Conservation (phyloP, 2,113 vertebrate genomes). For the Eurystomus gularis region DNA sequence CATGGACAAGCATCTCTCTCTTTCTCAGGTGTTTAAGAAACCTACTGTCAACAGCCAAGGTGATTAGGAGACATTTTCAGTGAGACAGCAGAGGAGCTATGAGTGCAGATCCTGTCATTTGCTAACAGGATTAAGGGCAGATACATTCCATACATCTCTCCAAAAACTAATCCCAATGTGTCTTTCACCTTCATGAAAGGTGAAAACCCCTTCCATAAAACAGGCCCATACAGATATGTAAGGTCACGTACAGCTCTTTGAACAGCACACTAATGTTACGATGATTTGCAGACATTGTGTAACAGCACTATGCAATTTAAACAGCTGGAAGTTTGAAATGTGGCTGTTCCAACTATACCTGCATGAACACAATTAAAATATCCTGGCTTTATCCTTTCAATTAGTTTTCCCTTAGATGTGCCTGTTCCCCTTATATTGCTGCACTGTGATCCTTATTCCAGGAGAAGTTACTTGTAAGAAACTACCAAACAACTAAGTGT, state of each 20-base stretch:
- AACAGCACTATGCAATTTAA: neutral
- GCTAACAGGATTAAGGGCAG: slow-evolving; percentile 46
- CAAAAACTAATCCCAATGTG: neutral
- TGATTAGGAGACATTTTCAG: slow-evolving; percentile 17
- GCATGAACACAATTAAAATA: neutral
- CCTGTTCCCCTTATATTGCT: neutral
- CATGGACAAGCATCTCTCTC: slow-evolving; percentile 38
- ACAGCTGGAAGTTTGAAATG: slow-evolving; percentile 17
- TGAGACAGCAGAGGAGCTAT: neutral
- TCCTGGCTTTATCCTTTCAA: neutral
- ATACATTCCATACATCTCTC: slow-evolving; percentile 1
- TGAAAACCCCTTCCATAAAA: neutral
- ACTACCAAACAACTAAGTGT: neutral
- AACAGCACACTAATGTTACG: neutral
- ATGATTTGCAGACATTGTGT: neutral
- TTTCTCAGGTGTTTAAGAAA: slow-evolving; percentile 39
- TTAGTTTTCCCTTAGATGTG: neutral
- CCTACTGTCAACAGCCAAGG: slow-evolving; percentile 10
- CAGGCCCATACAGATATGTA: neutral
- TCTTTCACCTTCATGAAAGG: neutral
- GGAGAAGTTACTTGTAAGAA: neutral
- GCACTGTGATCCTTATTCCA: neutral
- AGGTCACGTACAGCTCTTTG: neutral
- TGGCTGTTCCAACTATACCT: neutral
- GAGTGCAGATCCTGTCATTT: neutral